phyloP scores from a whole-genome alignment of 2,888 invertebrate genomes.

The Heteropelma amictum region DNA sequence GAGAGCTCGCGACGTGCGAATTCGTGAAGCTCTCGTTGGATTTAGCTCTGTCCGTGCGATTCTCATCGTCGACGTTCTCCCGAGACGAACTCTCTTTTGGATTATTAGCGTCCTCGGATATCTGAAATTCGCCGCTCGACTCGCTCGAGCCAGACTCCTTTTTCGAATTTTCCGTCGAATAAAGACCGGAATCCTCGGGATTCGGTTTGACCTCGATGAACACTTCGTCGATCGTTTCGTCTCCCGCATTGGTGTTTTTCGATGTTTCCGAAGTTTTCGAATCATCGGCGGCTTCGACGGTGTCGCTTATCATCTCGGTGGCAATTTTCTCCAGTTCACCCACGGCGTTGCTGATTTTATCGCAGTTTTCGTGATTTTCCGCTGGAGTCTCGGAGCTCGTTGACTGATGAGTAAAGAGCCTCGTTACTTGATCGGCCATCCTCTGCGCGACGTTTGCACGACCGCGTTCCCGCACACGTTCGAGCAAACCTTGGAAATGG shows the following conservation, averaged over 20 bases:
- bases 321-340: slow-evolving; percentile 60
- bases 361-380: slow-evolving; percentile 60
- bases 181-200: slow-evolving; percentile 77
- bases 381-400: slow-evolving; percentile 62
- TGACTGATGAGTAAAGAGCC: slow-evolving; percentile 74
- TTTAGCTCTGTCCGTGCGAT: slow-evolving; percentile 51
- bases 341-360: slow-evolving; percentile 56
- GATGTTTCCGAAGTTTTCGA: too few species aligned
- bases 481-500: slow-evolving; percentile 87
- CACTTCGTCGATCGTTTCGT: slow-evolving; percentile 57
- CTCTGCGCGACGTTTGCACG: slow-evolving; percentile 84
- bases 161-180: slow-evolving; percentile 74
- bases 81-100: slow-evolving; percentile 60
- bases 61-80: slow-evolving; percentile 57
- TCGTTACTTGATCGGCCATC: slow-evolving; percentile 85
- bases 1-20: slow-evolving; percentile 73
- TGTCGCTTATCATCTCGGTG: slow-evolving; percentile 57
- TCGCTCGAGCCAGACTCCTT: slow-evolving; percentile 76
- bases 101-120: slow-evolving; percentile 75
- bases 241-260: slow-evolving; percentile 53
- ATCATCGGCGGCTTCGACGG: slow-evolving; percentile 54
- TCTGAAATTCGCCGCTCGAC: slow-evolving; percentile 75
- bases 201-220: slow-evolving; percentile 71
- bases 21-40: slow-evolving; percentile 58
- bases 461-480: slow-evolving; percentile 87